A percentile compares a stretch with the other conserved stretches of the same genome.
These are phyloP conservation scores for Xanthia togata DNA, from an alignment of 2,888 invertebrate species.

Conservation along the genomic window DNA sequence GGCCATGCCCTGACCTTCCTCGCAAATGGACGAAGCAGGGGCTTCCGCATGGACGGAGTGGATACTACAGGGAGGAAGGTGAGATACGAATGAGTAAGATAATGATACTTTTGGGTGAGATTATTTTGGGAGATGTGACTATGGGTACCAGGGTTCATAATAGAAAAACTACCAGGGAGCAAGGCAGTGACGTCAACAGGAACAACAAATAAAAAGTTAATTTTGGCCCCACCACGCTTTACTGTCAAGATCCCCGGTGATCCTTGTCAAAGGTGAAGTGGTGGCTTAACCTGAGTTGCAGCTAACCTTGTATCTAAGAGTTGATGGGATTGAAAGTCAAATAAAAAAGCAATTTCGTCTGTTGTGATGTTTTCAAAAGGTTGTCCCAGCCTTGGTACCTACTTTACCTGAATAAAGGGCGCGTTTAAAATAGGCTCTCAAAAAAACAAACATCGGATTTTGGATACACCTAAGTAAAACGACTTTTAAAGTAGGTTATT, in stretches of 20 bases:
- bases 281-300: background rate
- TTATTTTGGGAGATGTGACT: background rate
- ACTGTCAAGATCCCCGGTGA: background rate
- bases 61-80: constrained; percentile 35
- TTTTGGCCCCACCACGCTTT: background rate
- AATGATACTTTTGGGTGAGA: background rate
- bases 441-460: constrained; percentile 12
- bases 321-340: background rate
- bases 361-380: constrained; percentile 3
- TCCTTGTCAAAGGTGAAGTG: background rate
- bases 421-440: constrained; percentile 3
- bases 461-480: constrained; percentile 10
- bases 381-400: background rate
- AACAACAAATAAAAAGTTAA: background rate
- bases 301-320: background rate
- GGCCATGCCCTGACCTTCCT: constrained; percentile 37
- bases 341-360: constrained; percentile 12
- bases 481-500: constrained; percentile 10
- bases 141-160: background rate
- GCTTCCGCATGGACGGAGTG: constrained; percentile 41
- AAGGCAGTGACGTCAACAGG: background rate
- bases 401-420: background rate
- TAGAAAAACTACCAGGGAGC: background rate
- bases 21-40: constrained; percentile 5
- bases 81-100: constrained; percentile 1